A percentile compares a stretch with the other conserved stretches of the same genome.
Conservation (phyloP, 2,113 vertebrate species). For the Carassius gibelio region DNA sequence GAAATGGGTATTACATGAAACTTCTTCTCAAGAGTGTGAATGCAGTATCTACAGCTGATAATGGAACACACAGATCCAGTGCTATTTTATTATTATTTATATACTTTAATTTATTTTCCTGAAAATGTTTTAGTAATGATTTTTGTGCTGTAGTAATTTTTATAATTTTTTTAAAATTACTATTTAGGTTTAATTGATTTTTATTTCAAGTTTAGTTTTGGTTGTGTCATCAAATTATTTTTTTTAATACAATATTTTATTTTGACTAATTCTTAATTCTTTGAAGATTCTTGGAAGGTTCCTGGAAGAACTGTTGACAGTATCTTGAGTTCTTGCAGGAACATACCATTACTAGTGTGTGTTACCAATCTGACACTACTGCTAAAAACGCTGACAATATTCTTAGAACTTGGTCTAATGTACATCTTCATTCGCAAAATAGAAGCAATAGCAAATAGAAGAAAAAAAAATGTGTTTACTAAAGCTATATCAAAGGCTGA, state of each 20-base stretch:
- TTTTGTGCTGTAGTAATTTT: neutral
- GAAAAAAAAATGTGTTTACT: neutral
- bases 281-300: neutral
- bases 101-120: neutral
- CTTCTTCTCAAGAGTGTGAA: neutral
- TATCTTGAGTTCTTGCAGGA: neutral
- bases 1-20: slow-evolving; percentile 11
- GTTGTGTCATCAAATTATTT: too few relatives aligned
- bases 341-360: neutral
- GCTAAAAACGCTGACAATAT: neutral
- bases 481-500: neutral
- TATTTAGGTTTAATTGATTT: neutral
- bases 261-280: neutral
- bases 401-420: neutral
- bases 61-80: neutral
- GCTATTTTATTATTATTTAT: neutral
- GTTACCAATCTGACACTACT: neutral
- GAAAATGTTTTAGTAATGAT: neutral
- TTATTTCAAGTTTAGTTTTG: too few relatives aligned
- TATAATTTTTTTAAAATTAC: neutral
- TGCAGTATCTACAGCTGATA: neutral
- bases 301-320: neutral
- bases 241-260: too few relatives aligned
- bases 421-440: neutral
- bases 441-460: neutral